Base-by-base conservation (phyloP, 2,797 vertebrate species). In the Karalla daura region DNA sequence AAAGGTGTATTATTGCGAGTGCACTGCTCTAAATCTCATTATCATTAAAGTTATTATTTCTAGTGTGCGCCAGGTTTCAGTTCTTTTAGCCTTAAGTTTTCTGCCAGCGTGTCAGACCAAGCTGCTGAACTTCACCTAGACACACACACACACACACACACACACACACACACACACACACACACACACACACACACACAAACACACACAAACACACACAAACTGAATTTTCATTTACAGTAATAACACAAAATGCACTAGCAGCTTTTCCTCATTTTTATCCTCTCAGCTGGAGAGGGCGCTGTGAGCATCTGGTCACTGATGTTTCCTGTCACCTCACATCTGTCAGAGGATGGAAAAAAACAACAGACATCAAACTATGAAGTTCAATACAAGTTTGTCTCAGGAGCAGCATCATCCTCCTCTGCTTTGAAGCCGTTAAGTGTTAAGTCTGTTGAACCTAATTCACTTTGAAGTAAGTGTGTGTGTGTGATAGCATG, bases 401-500 rank as follows among this genome's bases (percentile, higher is more conserved):
- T 78, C 73, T 83, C 63, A 60, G 63, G 63, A 44, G 70, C 74
- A 79, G 56, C 65, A 66, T 63, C 63, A 18, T 66, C 64, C 52
- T 66, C 47, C 36, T 15, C 50, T 63, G 28, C 79, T 86, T 82
- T 85, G 78, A 87, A 80, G 78, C 76, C 44, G 81, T 51, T 64
- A 69, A 78, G 71, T 56, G 58, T 66, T 76, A 49, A 76, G 52
- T 67, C 78, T 59, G 54, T 39, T 67, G 63, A 70, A 64, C 39
- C 40, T 52, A 64, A 72, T 76, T 80, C 66, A 55, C 81, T 87
- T 80, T 84, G 81, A 84, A 85, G 84, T 79, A 54, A 32, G 45
- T 52, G 47, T 36, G 49, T 56, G 60, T 49, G 68, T 12, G 50
- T 21, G 56, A n/a, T n/a, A n/a, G n/a, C 25, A 14, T 33, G 56